phyloP scores from a whole-genome alignment of 2,797 vertebrate species.

The Nyctibius grandis region DNA sequence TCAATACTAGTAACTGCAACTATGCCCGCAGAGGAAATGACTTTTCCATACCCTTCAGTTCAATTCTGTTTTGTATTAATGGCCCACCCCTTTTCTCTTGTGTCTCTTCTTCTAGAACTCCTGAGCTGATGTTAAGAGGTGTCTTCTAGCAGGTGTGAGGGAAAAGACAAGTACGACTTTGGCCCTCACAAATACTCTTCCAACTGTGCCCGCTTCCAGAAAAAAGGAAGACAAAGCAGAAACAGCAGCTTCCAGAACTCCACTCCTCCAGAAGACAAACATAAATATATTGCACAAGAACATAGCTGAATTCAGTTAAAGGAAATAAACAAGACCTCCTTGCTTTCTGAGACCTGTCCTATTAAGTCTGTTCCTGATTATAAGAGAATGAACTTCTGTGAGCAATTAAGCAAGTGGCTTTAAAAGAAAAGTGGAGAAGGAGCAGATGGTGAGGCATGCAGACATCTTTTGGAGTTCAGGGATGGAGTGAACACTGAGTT shows the following conservation, averaged over 20 bases:
- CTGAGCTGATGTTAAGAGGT: not conserved
- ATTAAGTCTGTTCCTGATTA: not conserved
- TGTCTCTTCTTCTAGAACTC: conserved; percentile 58
- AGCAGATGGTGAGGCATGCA: not conserved
- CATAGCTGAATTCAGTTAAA: not conserved
- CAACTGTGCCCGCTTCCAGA: not conserved
- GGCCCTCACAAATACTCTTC: not conserved
- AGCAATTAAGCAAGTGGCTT: not conserved
- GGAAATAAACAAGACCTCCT: not conserved
- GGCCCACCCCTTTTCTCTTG: not conserved
- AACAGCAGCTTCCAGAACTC: not conserved
- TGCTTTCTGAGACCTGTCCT: not conserved
- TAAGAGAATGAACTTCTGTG: not conserved
- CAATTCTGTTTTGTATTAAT: not conserved
- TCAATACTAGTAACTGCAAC: conserved; percentile 1
- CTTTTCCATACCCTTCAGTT: not conserved
- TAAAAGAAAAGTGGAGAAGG: not conserved
- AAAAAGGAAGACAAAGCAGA: not conserved
- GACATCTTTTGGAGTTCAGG: not conserved
- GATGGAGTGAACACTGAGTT: not conserved
- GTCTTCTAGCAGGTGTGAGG: not conserved
- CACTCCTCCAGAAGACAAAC: not conserved
- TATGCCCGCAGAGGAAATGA: conserved; percentile 26
- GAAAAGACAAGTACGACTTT: not conserved
- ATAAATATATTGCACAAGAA: not conserved